These are phyloP conservation scores for Pelecanus crispus DNA, from an alignment of 2,113 vertebrate genomes.

Conservation along the genomic window DNA sequence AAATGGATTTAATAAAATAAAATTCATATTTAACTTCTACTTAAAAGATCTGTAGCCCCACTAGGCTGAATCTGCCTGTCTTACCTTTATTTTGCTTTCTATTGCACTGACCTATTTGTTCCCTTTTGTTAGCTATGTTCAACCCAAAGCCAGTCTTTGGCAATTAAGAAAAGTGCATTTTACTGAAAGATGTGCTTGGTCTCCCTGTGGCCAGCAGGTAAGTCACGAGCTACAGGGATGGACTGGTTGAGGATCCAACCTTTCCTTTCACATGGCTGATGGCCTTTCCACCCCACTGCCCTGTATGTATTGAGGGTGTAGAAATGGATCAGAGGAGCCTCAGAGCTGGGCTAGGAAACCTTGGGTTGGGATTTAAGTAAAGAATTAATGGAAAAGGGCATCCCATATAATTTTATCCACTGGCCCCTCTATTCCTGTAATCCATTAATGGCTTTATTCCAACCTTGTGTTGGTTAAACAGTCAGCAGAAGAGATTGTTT, in stretches of 20 bases:
- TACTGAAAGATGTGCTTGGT: background rate
- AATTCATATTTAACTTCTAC: background rate
- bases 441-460: background rate
- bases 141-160: background rate
- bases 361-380: background rate
- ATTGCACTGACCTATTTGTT: background rate
- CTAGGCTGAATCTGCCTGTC: background rate
- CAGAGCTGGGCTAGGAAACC: background rate
- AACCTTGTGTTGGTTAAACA: background rate
- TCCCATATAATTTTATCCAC: background rate
- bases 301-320: accelerated
- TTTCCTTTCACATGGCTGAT: background rate
- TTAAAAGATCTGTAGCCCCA: background rate
- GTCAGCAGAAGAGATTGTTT: background rate
- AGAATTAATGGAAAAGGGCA: background rate
- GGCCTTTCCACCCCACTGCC: background rate
- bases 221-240: background rate
- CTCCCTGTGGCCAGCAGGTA: background rate
- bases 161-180: background rate
- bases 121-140: background rate
- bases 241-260: background rate
- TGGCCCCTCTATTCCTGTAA: background rate
- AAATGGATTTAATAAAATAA: background rate
- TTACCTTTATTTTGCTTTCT: background rate
- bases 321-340: background rate